Evolutionary conservation across 1,140 invertebrate genomes (phyloP).

Genomic region (Adoxophyes honmai): DNA sequence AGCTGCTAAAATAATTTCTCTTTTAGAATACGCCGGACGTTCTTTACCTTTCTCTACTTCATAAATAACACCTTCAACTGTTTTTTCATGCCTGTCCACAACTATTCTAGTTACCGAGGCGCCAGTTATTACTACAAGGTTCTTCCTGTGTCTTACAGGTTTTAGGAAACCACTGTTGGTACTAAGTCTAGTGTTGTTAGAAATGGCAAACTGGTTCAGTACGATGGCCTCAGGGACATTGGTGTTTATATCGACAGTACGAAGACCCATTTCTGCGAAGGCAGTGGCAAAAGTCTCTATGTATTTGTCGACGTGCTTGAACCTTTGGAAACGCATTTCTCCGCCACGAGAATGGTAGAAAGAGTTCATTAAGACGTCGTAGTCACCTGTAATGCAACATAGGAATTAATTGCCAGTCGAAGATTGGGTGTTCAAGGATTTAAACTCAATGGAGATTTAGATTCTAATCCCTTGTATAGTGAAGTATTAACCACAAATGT

Average conservation of each 20-base stretch:
- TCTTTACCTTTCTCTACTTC: constrained; percentile 64
- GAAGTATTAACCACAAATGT: no score
- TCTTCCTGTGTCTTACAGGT: constrained; percentile 73
- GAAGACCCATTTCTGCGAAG: constrained; percentile 63
- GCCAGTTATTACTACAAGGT: constrained; percentile 77
- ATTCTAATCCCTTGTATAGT: no score
- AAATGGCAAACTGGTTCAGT: constrained; percentile 74
- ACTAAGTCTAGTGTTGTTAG: constrained; percentile 78
- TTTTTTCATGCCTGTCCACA: constrained; percentile 80
- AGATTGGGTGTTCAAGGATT: no score
- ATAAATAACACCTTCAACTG: constrained; percentile 79
- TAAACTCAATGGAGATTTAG: no score
- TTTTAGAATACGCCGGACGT: constrained; percentile 70
- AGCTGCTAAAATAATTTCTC: constrained; percentile 82
- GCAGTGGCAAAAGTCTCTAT: constrained; percentile 57
- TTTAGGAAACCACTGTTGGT: constrained; percentile 79
- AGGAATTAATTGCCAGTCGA: no score
- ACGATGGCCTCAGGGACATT: constrained; percentile 71
- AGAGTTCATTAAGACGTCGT: constrained; percentile 67
- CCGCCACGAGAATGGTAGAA: constrained; percentile 63
- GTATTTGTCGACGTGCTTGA: constrained; percentile 57
- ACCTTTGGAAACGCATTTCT: constrained; percentile 61
- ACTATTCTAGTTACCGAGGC: constrained; percentile 81
- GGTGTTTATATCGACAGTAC: constrained; percentile 59
- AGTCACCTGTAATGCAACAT: constrained; percentile 55